Evolutionary conservation across 2,797 vertebrate genomes (phyloP).

Genomic region (Potorous gilbertii): DNA sequence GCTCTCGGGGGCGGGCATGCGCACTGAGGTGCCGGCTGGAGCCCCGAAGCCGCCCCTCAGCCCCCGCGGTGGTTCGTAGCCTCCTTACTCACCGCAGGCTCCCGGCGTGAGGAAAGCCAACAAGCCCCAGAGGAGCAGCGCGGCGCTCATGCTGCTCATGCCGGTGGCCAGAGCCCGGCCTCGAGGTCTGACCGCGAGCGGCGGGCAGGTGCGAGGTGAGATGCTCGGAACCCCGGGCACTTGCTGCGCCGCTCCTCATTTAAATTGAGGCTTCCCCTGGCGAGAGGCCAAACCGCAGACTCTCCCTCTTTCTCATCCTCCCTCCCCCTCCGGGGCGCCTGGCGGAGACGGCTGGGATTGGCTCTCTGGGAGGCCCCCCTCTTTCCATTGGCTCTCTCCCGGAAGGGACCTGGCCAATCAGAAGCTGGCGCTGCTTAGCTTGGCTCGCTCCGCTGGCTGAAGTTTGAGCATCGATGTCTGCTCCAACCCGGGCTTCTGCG

Average conservation of each 20-base stretch:
- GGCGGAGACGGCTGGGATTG: not conserved
- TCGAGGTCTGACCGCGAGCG: not conserved
- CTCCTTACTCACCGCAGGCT: conserved; percentile 70
- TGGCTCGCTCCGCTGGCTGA: not conserved
- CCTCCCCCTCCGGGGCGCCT: not conserved
- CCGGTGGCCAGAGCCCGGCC: not conserved
- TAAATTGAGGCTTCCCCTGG: not conserved
- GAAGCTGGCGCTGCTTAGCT: not conserved
- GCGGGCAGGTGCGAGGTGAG: accelerated
- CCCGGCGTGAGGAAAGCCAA: conserved; percentile 60
- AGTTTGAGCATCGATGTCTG: not conserved
- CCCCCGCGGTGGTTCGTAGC: not conserved
- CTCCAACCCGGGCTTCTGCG: not conserved
- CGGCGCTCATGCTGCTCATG: conserved; percentile 73
- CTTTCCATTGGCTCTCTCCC: not conserved
- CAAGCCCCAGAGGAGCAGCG: conserved; percentile 38
- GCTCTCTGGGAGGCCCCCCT: not conserved
- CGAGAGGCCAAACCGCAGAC: not conserved
- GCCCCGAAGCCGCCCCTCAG: not conserved
- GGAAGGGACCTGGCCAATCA: not conserved
- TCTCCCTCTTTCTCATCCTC: not conserved
- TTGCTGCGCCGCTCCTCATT: not conserved
- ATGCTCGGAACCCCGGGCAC: not conserved
- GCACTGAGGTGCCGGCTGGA: not conserved
- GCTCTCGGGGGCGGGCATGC: not conserved